phyloP scores from a whole-genome alignment of 2,888 invertebrate species.

The Drosophila prolongata region DNA sequence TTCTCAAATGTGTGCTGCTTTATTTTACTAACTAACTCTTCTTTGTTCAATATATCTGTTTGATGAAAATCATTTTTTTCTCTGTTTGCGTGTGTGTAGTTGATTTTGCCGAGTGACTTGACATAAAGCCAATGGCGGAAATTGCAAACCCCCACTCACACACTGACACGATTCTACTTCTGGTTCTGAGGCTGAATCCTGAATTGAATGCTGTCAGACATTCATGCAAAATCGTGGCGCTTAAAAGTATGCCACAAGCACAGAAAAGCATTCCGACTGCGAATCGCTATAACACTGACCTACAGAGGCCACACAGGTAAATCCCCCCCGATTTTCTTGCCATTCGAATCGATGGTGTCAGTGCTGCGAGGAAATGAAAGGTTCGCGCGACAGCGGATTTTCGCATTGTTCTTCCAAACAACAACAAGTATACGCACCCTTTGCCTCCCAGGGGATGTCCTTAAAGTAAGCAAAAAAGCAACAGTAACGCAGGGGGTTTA shows the following conservation, averaged over 20 bases:
- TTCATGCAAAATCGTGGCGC: conserved; percentile 35
- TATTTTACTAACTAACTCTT: neutral
- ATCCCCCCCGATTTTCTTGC: conserved; percentile 7
- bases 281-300: conserved; percentile 71
- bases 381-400: conserved; percentile 15
- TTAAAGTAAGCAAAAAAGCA: conserved; percentile 50
- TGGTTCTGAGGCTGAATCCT: conserved; percentile 30
- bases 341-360: conserved; percentile 13
- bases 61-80: neutral
- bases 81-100: conserved; percentile 10
- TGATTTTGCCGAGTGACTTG: conserved; percentile 59
- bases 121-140: conserved; percentile 71
- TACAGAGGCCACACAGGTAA: conserved; percentile 64
- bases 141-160: conserved; percentile 46
- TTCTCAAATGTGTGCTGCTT: too few relatives aligned
- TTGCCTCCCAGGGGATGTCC: conserved; percentile 15
- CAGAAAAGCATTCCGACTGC: conserved; percentile 31
- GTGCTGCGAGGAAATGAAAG: neutral
- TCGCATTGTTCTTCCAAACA: conserved; percentile 13
- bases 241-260: conserved; percentile 68
- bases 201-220: conserved; percentile 33
- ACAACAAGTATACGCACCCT: conserved; percentile 51
- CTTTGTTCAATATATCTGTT: neutral
- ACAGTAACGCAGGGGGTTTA: conserved; percentile 14
- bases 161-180: conserved; percentile 11